phyloP scores from a whole-genome alignment of 2,888 invertebrate genomes.

The Villa cingulata region DNA sequence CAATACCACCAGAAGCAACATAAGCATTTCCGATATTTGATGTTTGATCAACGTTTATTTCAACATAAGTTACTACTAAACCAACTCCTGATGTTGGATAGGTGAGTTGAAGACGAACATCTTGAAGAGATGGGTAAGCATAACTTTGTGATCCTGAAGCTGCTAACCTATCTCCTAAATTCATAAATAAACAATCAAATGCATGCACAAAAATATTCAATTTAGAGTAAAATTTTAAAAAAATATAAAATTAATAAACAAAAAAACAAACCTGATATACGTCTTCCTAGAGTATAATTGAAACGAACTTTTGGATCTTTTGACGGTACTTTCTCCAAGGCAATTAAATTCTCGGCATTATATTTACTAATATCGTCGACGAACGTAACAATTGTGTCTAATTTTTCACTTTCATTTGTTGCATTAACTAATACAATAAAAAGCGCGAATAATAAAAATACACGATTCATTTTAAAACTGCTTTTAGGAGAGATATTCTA shows the following conservation, averaged over 20 bases:
- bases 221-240: not conserved
- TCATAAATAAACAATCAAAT: not conserved
- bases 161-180: constrained; percentile 25
- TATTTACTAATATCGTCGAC: too few relatives aligned
- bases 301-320: not conserved
- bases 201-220: too few relatives aligned
- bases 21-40: constrained; percentile 27
- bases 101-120: constrained; percentile 26
- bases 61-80: constrained; percentile 24
- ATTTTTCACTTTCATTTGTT: too few relatives aligned
- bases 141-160: constrained; percentile 24
- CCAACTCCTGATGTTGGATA: constrained; percentile 27
- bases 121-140: constrained; percentile 21
- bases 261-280: not conserved
- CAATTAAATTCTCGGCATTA: too few relatives aligned
- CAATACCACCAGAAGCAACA: constrained; percentile 31
- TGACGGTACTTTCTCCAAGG: too few relatives aligned
- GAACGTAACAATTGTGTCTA: too few relatives aligned
- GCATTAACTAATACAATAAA: too few relatives aligned
- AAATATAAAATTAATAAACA: not conserved
- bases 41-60: constrained; percentile 25
- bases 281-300: constrained; percentile 1
- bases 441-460: too few relatives aligned
- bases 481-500: too few relatives aligned
- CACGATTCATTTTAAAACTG: too few relatives aligned